Evolutionary conservation across 2,797 vertebrate genomes (phyloP).

Genomic region (Poeciliopsis paucimaculata): DNA sequence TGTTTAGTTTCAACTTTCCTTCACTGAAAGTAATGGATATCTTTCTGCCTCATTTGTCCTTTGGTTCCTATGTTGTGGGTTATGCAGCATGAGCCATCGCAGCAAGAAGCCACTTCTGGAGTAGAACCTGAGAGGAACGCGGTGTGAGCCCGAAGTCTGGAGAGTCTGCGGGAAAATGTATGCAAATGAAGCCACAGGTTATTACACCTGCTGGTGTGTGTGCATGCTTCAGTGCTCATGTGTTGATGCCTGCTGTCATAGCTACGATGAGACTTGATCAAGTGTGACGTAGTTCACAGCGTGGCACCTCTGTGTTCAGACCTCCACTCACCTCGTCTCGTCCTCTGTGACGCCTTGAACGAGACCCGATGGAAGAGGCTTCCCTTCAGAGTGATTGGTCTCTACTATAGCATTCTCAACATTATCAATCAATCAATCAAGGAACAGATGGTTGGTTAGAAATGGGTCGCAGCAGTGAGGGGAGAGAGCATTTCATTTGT

Average conservation of each 20-base stretch:
- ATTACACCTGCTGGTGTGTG: conserved; percentile 53
- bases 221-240: conserved; percentile 21
- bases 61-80: conserved; percentile 27
- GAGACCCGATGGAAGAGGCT: neutral
- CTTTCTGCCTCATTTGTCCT: conserved; percentile 38
- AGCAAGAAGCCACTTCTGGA: conserved; percentile 56
- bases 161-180: conserved; percentile 70
- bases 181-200: conserved; percentile 77
- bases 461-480: no score
- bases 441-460: no score
- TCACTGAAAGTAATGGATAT: neutral
- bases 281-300: conserved; percentile 43
- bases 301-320: conserved; percentile 4
- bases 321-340: conserved; percentile 8
- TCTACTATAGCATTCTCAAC: neutral
- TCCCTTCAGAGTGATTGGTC: neutral
- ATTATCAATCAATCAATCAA: no score
- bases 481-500: neutral
- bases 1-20: conserved; percentile 14
- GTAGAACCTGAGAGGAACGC: conserved; percentile 45
- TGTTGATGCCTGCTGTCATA: conserved; percentile 39
- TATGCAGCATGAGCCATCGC: conserved; percentile 44
- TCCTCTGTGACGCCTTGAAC: conserved; percentile 1
- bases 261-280: conserved; percentile 67
- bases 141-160: conserved; percentile 47